Conservation (phyloP, 2,888 invertebrate species). For the Agrochola lychnidis region DNA sequence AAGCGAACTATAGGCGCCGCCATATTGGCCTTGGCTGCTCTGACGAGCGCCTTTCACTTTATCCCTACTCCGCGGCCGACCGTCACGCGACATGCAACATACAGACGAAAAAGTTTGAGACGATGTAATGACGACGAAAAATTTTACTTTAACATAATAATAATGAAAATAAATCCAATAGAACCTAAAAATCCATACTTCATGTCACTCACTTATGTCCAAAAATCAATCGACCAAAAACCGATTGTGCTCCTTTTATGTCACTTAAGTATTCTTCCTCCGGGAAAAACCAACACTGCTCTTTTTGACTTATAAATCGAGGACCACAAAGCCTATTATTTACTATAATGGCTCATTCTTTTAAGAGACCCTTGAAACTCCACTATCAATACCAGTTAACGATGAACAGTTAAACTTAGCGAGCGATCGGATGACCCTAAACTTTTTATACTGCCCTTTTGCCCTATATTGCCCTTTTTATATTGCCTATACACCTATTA, state of each 20-base stretch:
- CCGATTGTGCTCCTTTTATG: too few species aligned
- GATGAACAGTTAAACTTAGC: slow-evolving; percentile 28
- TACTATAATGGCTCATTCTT: slow-evolving; percentile 23
- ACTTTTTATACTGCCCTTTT: slow-evolving; percentile 29
- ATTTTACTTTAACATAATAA: too few species aligned
- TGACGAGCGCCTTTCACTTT: too few species aligned
- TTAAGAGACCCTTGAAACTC: slow-evolving; percentile 24
- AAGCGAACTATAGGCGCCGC: too few species aligned
- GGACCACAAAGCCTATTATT: slow-evolving; percentile 34
- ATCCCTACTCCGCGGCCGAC: too few species aligned
- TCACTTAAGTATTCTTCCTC: slow-evolving; percentile 6
- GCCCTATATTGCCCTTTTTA: background rate
- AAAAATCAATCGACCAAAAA: slow-evolving; percentile 3
- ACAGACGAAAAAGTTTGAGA: too few species aligned
- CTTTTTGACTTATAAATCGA: slow-evolving; percentile 36
- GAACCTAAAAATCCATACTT: too few species aligned
- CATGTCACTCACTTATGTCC: too few species aligned
- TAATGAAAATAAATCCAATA: too few species aligned
- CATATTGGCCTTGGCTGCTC: too few species aligned
- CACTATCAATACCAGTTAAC: slow-evolving; percentile 41
- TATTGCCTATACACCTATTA: slow-evolving; percentile 5
- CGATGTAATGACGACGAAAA: too few species aligned
- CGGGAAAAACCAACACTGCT: slow-evolving; percentile 15
- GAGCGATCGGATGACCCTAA: slow-evolving; percentile 26
- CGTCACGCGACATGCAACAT: too few species aligned